These are phyloP conservation scores for Enteromius fasciolatus DNA, from an alignment of 2,797 vertebrate genomes.

Conservation along the genomic window DNA sequence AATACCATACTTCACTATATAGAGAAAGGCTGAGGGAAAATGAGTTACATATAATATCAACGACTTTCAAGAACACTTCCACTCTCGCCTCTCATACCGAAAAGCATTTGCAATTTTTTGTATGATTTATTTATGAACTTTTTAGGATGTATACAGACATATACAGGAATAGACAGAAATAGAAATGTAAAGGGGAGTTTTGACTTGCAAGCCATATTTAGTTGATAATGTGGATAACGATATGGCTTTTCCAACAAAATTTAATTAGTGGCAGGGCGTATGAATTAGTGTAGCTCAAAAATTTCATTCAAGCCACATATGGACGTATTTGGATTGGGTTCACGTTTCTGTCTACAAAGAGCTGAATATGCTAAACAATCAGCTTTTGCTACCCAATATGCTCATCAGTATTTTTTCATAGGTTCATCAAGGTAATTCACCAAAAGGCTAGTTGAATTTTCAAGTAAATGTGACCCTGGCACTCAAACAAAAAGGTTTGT, in stretches of 20 bases:
- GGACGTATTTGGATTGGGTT: background rate
- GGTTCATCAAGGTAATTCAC: background rate
- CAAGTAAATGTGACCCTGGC: background rate
- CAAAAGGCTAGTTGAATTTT: background rate
- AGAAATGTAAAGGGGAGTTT: background rate
- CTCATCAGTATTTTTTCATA: background rate
- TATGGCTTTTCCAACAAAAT: background rate
- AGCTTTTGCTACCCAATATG: background rate
- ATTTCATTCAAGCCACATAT: background rate
- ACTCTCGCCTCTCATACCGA: background rate
- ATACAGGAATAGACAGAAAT: background rate
- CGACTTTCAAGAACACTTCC: background rate
- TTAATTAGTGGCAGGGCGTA: no score
- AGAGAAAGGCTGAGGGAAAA: conserved; percentile 2
- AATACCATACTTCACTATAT: conserved; percentile 6
- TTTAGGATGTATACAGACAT: background rate
- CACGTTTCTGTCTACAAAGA: background rate
- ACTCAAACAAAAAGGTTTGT: conserved; percentile 2
- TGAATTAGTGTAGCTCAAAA: background rate
- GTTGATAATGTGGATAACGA: background rate
- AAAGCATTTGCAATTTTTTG: background rate
- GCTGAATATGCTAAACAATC: background rate
- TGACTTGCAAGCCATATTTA: background rate
- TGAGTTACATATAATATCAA: background rate
- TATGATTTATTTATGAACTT: conserved; percentile 4